Evolutionary conservation across 2,113 vertebrate genomes (phyloP).

Genomic region (Xiphophorus hellerii): DNA sequence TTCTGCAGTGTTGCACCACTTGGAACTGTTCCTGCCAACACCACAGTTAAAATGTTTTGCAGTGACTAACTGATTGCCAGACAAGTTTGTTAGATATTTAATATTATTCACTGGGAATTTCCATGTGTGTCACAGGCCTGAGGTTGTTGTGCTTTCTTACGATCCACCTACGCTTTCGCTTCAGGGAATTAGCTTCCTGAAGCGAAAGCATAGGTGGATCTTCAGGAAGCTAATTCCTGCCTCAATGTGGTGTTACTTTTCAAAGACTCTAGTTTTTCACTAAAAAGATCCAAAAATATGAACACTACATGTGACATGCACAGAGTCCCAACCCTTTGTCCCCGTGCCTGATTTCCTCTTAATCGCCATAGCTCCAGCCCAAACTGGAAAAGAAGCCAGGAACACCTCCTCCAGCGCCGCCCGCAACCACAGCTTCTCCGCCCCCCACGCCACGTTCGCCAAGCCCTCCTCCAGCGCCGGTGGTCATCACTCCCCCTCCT

Average conservation of each 20-base stretch:
- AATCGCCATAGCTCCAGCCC: slow-evolving; percentile 85
- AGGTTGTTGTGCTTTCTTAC: background rate
- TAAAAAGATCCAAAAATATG: background rate
- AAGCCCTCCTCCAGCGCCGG: slow-evolving; percentile 84
- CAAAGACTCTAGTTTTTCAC: background rate
- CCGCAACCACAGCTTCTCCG: slow-evolving; percentile 62
- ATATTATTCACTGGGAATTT: slow-evolving; percentile 24
- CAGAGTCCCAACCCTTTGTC: background rate
- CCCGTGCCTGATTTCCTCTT: background rate
- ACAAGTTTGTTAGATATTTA: slow-evolving; percentile 12
- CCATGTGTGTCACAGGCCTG: background rate
- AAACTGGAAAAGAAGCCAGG: slow-evolving; percentile 95
- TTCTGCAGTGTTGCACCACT: background rate
- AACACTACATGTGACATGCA: too few species aligned
- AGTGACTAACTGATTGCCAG: slow-evolving; percentile 24
- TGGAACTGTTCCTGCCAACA: background rate
- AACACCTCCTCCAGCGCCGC: slow-evolving; percentile 80
- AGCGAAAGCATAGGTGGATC: too few species aligned
- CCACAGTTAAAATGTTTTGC: background rate
- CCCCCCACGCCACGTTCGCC: slow-evolving; percentile 76
- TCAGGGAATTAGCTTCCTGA: too few species aligned
- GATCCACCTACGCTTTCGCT: background rate
- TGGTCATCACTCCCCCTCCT: slow-evolving; percentile 80
- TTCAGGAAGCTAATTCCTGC: background rate
- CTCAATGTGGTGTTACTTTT: background rate